Conservation (phyloP, 2,888 invertebrate species). For the Morpho deidamia region DNA sequence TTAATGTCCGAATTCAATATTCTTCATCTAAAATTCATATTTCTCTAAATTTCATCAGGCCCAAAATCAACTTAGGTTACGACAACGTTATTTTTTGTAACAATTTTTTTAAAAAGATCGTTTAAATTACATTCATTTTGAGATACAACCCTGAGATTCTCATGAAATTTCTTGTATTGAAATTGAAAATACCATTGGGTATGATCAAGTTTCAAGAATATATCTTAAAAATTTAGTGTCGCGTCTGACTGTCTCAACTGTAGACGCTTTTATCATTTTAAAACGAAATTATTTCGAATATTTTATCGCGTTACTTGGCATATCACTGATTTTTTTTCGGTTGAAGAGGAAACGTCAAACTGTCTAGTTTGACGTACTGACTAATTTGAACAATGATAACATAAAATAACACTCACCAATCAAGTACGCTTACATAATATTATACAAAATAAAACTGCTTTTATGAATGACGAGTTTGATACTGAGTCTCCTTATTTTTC, state of each 20-base stretch:
- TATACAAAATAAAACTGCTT: not conserved
- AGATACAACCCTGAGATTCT: too few relatives aligned
- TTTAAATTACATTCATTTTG: too few relatives aligned
- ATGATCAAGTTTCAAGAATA: too few relatives aligned
- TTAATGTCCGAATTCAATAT: too few relatives aligned
- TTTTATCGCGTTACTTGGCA: not conserved
- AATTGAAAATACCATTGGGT: too few relatives aligned
- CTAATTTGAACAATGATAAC: conserved; percentile 1
- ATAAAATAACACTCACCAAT: not conserved
- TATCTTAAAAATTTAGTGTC: not conserved
- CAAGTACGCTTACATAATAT: not conserved
- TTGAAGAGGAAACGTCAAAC: conserved; percentile 8
- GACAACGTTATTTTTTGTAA: too few relatives aligned
- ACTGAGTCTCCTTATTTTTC: too few relatives aligned
- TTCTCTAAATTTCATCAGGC: too few relatives aligned
- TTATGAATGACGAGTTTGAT: not conserved
- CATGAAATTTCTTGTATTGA: too few relatives aligned
- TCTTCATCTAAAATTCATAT: too few relatives aligned
- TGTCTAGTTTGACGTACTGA: conserved; percentile 10
- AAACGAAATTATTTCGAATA: conserved; percentile 1
- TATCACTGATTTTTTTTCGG: not conserved
- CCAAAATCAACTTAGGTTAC: too few relatives aligned
- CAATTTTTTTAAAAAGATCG: too few relatives aligned
- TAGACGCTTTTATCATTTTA: not conserved
- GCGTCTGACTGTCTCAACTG: conserved; percentile 4